phyloP scores from a whole-genome alignment of 2,888 invertebrate genomes.

The Pocota personata region DNA sequence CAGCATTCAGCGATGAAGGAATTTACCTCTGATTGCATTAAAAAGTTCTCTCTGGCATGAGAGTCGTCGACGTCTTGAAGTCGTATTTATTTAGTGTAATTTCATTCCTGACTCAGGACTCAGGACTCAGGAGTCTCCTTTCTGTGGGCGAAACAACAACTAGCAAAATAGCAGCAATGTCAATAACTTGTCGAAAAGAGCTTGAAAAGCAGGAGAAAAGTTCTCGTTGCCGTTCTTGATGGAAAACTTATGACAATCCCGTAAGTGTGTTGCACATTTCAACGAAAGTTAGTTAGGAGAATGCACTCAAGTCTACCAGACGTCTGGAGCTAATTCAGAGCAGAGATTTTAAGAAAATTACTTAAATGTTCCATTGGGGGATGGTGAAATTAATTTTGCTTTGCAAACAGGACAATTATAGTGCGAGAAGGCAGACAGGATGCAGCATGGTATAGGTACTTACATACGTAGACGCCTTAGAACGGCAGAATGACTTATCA shows the following conservation, averaged over 20 bases:
- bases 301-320: slow-evolving; percentile 57
- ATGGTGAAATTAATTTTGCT: slow-evolving; percentile 33
- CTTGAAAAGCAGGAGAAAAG: slow-evolving; percentile 26
- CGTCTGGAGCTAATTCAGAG: slow-evolving; percentile 64
- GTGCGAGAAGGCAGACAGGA: background rate
- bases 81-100: slow-evolving; percentile 68
- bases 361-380: background rate
- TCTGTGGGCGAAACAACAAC: slow-evolving; percentile 31
- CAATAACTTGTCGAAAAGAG: slow-evolving; percentile 53
- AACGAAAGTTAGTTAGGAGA: slow-evolving; percentile 19
- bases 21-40: slow-evolving; percentile 70
- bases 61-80: slow-evolving; percentile 16
- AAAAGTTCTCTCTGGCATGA: slow-evolving; percentile 38
- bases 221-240: background rate
- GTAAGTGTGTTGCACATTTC: slow-evolving; percentile 59
- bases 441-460: background rate
- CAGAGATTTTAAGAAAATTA: slow-evolving; percentile 29
- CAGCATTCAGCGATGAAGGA: slow-evolving; percentile 52
- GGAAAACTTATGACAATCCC: slow-evolving; percentile 60
- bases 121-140: slow-evolving; percentile 25
- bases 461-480: background rate
- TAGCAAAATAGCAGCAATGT: slow-evolving; percentile 48
- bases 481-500: background rate
- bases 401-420: slow-evolving; percentile 31
- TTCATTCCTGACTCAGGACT: slow-evolving; percentile 41